phyloP scores from a whole-genome alignment of 2,888 invertebrate genomes.

The Sabatieria punctata region DNA sequence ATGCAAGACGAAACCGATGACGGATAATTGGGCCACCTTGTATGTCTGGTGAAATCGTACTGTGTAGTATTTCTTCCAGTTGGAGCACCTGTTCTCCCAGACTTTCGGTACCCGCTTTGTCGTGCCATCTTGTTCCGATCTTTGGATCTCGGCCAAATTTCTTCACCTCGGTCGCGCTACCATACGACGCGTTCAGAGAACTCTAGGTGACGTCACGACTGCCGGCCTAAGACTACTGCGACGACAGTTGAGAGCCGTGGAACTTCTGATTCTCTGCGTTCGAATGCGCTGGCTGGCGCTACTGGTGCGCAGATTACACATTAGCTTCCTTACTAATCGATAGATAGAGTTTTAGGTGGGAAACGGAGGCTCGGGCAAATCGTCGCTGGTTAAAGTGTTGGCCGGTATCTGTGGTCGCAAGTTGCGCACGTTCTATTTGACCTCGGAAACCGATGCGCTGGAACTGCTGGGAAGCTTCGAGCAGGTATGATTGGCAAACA shows the following conservation, averaged over 20 bases:
- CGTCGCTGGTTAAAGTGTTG: slow-evolving; percentile 53
- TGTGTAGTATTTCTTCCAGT: too few species aligned
- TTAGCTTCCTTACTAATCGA: neutral
- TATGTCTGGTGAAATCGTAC: too few species aligned
- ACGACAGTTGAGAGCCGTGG: slow-evolving; percentile 43
- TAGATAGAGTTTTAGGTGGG: slow-evolving; percentile 39
- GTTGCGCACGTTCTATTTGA: slow-evolving; percentile 59
- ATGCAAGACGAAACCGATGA: too few species aligned
- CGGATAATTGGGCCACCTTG: too few species aligned
- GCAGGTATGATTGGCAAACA: slow-evolving; percentile 58
- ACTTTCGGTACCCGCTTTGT: too few species aligned
- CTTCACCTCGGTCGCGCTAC: too few species aligned
- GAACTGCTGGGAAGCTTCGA: slow-evolving; percentile 93
- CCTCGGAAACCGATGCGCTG: slow-evolving; percentile 79
- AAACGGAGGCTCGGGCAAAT: slow-evolving; percentile 58
- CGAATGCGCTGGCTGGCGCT: slow-evolving; percentile 82
- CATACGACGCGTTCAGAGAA: too few species aligned
- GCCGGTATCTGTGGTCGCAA: slow-evolving; percentile 56
- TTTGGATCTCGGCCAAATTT: too few species aligned
- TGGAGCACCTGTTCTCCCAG: too few species aligned
- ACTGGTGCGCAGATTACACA: slow-evolving; percentile 43
- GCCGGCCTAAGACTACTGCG: slow-evolving; percentile 26
- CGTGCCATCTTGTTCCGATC: too few species aligned
- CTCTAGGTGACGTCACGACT: too few species aligned
- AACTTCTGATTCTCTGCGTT: slow-evolving; percentile 65